Conservation (phyloP, 2,888 invertebrate species). For the Neelides folsomi region DNA sequence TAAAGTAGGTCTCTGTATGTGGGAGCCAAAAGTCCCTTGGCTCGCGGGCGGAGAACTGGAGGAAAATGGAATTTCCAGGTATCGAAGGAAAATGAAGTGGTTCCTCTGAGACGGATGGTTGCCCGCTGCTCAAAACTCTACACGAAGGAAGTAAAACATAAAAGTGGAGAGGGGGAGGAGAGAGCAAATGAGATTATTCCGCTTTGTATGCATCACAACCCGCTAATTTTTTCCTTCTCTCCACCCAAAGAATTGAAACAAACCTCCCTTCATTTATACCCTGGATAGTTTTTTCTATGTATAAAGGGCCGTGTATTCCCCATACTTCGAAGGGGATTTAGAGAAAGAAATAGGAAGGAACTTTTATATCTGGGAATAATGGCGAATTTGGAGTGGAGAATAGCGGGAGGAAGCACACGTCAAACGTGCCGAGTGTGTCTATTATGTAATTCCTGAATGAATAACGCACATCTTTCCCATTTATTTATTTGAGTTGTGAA, state of each 20-base stretch:
- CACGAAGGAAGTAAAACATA: constrained; percentile 5
- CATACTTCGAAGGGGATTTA: no score
- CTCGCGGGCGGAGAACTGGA: no score
- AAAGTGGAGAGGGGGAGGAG: constrained; percentile 10
- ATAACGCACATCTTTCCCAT: constrained; percentile 2
- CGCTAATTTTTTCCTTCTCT: constrained; percentile 17
- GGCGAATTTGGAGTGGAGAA: not conserved
- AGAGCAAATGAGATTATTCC: constrained; percentile 26
- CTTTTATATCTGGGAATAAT: no score
- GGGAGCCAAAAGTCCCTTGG: no score
- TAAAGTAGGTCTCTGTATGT: no score
- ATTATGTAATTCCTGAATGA: not conserved
- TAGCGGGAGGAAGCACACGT: not conserved
- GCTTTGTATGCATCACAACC: constrained; percentile 32
- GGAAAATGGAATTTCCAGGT: no score
- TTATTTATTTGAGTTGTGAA: not conserved
- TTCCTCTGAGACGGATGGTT: no score
- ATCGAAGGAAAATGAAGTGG: no score
- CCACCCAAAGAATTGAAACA: not conserved
- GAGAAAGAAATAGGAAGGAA: no score
- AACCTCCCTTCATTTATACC: not conserved
- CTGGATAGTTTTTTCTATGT: no score
- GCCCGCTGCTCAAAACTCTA: no score
- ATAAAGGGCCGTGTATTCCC: no score
- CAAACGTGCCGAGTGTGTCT: not conserved